Evolutionary conservation across 2,888 invertebrate genomes (phyloP).

Genomic region (Neocrepidodera transversa): DNA sequence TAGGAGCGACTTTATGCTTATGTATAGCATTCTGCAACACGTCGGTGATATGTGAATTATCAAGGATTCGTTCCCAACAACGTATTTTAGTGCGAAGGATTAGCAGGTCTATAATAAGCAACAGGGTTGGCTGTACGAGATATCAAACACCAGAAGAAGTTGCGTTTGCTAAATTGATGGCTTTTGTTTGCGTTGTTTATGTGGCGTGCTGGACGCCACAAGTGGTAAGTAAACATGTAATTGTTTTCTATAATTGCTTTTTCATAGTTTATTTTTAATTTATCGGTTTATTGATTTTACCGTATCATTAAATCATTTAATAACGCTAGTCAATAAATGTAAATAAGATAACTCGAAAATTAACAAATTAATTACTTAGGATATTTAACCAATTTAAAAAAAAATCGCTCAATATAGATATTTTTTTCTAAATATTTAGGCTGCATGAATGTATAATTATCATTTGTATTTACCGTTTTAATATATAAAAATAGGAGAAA

Average conservation of each 20-base stretch:
- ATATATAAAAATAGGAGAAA: too few species aligned
- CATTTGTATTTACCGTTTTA: too few species aligned
- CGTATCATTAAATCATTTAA: too few species aligned
- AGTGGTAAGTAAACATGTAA: slow-evolving; percentile 67
- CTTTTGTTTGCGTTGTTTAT: slow-evolving; percentile 80
- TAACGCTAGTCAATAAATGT: too few species aligned
- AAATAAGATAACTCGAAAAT: neutral
- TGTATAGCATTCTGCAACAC: slow-evolving; percentile 84
- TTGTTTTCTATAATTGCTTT: too few species aligned
- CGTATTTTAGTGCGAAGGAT: slow-evolving; percentile 58
- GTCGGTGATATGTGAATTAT: slow-evolving; percentile 79
- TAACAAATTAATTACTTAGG: too few species aligned
- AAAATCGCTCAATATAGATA: too few species aligned
- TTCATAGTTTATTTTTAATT: neutral
- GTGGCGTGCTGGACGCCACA: slow-evolving; percentile 89
- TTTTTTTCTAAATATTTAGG: too few species aligned
- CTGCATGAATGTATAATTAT: too few species aligned
- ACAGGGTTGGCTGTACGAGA: slow-evolving; percentile 50
- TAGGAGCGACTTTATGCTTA: slow-evolving; percentile 75
- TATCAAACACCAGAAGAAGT: slow-evolving; percentile 80
- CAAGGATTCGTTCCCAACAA: slow-evolving; percentile 64
- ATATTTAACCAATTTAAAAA: too few species aligned
- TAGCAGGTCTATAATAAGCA: slow-evolving; percentile 57
- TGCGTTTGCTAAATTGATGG: slow-evolving; percentile 86
- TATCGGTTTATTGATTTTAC: neutral